Conservation (phyloP, 2,113 vertebrate genomes). For the Aepyceros melampus region DNA sequence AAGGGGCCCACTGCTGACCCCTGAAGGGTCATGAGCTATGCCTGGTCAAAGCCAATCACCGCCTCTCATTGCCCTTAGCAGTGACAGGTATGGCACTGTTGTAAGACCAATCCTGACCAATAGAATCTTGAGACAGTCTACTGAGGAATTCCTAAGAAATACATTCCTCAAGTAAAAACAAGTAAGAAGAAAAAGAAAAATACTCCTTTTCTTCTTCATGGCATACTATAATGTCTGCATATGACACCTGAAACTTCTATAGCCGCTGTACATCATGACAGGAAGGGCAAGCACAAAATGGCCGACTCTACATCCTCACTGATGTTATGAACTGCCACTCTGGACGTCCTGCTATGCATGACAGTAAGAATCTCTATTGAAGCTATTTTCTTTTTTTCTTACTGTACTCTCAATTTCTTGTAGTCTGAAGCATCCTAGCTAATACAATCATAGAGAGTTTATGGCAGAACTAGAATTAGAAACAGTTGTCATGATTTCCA, state of each 20-base stretch:
- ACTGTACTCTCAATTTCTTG: not conserved
- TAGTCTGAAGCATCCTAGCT: not conserved
- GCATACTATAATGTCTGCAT: not conserved
- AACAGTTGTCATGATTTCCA: not conserved
- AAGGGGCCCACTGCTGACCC: not conserved
- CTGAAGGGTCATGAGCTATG: not conserved
- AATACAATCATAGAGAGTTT: not conserved
- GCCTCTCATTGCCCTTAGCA: not conserved
- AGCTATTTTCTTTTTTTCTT: not conserved
- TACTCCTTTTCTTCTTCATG: not conserved
- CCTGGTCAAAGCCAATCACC: not conserved
- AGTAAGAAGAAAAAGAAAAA: not conserved
- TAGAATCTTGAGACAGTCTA: not conserved
- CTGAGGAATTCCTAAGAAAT: not conserved
- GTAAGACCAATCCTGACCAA: not conserved
- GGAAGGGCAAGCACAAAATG: not conserved
- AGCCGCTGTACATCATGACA: not conserved
- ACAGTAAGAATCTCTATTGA: not conserved
- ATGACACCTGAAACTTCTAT: not conserved
- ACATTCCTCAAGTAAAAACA: not conserved
- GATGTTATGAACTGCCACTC: not conserved
- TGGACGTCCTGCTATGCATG: not conserved
- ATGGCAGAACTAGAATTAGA: not conserved
- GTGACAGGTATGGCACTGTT: not conserved
- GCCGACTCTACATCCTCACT: not conserved